Percentiles rank a stretch among this genome's conserved stretches.
These are phyloP conservation scores for Malurus leucopterus DNA, from an alignment of 2,797 vertebrate species.

Conservation along the genomic window DNA sequence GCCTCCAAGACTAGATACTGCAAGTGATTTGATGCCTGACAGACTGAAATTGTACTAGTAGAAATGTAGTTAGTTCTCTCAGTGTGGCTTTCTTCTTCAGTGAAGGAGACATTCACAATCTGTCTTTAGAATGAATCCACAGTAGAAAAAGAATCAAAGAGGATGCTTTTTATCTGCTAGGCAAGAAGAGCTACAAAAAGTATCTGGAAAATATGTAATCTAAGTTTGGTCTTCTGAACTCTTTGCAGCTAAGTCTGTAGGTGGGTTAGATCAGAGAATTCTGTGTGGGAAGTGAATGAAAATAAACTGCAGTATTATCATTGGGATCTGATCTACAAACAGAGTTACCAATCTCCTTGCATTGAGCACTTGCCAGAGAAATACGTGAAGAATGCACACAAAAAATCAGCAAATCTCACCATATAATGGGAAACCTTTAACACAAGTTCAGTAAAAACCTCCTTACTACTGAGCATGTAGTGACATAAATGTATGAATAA, in stretches of 20 bases:
- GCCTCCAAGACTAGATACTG: background rate
- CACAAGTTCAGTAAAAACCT: background rate
- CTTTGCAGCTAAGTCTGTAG: background rate
- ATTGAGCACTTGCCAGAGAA: background rate
- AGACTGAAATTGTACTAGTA: background rate
- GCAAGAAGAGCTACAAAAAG: background rate
- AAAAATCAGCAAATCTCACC: background rate
- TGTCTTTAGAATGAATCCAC: background rate
- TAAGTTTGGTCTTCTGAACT: background rate
- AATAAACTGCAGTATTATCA: background rate
- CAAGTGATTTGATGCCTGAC: background rate
- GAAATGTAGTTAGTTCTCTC: background rate
- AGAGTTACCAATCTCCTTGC: background rate
- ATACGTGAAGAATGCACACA: fast-evolving
- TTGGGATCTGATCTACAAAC: background rate
- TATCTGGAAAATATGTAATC: background rate
- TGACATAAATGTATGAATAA: background rate
- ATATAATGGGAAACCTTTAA: background rate
- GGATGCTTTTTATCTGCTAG: background rate
- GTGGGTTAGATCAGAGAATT: background rate
- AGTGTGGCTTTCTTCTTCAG: background rate
- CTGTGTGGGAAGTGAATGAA: background rate
- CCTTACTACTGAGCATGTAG: background rate
- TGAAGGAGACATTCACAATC: background rate
- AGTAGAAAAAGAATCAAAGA: background rate